These are phyloP conservation scores for Pelosia muscerda DNA, from an alignment of 2,888 invertebrate species.

Conservation along the genomic window DNA sequence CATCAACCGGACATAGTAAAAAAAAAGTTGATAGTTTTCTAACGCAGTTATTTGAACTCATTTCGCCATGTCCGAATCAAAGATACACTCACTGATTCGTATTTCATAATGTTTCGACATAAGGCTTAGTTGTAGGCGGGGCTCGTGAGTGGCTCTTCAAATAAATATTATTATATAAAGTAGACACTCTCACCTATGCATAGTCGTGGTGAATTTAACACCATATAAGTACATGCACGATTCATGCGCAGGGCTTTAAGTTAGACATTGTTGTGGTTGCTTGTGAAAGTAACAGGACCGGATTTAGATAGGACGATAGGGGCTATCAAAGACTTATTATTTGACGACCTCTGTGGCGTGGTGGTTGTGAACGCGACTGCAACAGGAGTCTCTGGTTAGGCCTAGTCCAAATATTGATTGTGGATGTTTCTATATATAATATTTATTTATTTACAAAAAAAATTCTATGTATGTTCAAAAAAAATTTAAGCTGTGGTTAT, in stretches of 20 bases:
- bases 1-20: too few relatives aligned
- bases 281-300: too few relatives aligned
- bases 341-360: too few relatives aligned
- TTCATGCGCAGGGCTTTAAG: background rate
- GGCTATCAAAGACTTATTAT: too few relatives aligned
- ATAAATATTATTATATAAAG: conserved; percentile 4
- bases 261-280: background rate
- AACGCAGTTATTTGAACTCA: background rate
- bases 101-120: conserved; percentile 1
- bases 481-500: too few relatives aligned
- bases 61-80: background rate
- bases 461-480: too few relatives aligned
- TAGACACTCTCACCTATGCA: conserved; percentile 3
- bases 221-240: background rate
- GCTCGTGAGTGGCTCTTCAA: background rate
- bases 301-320: too few relatives aligned
- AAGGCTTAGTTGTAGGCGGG: background rate
- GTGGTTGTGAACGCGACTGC: too few relatives aligned
- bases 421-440: too few relatives aligned
- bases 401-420: too few relatives aligned
- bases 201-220: background rate
- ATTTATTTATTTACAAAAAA: too few relatives aligned
- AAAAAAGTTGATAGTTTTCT: background rate
- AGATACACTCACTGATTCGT: background rate
- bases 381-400: too few relatives aligned